Base-by-base conservation (phyloP, 2,888 invertebrate genomes). In the Campopleginae sp. region DNA sequence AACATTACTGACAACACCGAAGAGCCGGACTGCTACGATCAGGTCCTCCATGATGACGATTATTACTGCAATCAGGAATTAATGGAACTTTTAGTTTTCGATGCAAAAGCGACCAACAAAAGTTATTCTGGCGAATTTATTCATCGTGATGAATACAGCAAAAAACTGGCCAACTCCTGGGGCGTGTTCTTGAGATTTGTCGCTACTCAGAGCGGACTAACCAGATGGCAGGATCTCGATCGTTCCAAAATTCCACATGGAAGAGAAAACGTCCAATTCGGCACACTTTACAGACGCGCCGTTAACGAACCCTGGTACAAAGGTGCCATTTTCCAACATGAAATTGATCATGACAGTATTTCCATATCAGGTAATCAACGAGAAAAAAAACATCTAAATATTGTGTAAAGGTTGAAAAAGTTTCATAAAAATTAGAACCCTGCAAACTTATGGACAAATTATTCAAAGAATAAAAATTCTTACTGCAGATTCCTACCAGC, bases 281-380 rank as follows among this genome's bases (percentile, higher is more conserved):
- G 97, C 12, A 97, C 97, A 89, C 93, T 95, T 68, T 96, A 98
- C 91, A 95, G 95, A 5, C 95, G 95, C 76, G 97, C 98, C 0
- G 97, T 98, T 33, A 98, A 98, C 92, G 98, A 98, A 93, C 96
- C 97, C 0, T 98, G 98, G 98, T 98, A 98, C 92, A 97, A 97
- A 92, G 96, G 97, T 86, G 98, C 98, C 0, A 97, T 98, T 5
- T 95, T 98, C 63, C 98, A 98, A 90, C 97, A 98, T 92, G 95
- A 96, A 91, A 95, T 96, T 63, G 97, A 97, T 90, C 95, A 96
- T 8, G 96, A 97, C 33, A 94, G 93, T 61, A 88, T 93, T 19
- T 93, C 90, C n/a, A 72, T 93, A 12, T 90, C 93, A 70, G 93
- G 93, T 93, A 76, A 82, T 48, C 0, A 2, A 6, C 31, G 48